Conservation (phyloP, 30 jellyfish, hydroid and myxozoan genomes). For the Hydractinia symbiolongicarpus region DNA sequence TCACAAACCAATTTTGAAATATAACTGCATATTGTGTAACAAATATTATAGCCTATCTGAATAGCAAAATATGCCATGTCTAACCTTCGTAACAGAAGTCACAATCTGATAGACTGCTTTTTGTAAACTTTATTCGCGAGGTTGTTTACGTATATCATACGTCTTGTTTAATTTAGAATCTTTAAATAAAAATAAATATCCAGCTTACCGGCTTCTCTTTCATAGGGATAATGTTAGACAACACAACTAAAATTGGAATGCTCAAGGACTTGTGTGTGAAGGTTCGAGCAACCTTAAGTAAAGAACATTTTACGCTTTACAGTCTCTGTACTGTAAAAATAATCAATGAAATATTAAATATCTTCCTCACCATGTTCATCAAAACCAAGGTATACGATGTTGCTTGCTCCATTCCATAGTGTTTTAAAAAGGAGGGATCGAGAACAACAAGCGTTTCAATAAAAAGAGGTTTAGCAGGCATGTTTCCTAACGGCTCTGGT, state of each 20-base stretch:
- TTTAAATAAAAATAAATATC: too few species aligned
- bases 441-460: constrained; percentile 49
- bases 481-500: constrained; percentile 16
- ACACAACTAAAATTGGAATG: constrained; percentile 43
- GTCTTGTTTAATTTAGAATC: too few species aligned
- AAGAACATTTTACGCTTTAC: background rate
- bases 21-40: too few species aligned
- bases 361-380: constrained; percentile 64
- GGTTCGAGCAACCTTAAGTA: constrained; percentile 61
- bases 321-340: too few species aligned
- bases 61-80: too few species aligned
- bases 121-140: too few species aligned
- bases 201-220: constrained; percentile 52
- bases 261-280: constrained; percentile 63
- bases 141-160: too few species aligned
- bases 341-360: background rate
- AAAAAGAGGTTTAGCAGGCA: background rate
- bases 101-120: too few species aligned
- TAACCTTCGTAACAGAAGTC: too few species aligned
- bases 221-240: constrained; percentile 37
- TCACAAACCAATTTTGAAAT: too few species aligned
- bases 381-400: constrained; percentile 35
- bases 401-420: constrained; percentile 45
- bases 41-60: too few species aligned
- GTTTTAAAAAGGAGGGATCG: constrained; percentile 53